These are phyloP conservation scores for Trachymyrmex septentrionalis DNA, from an alignment of 1,140 invertebrate genomes.

Conservation along the genomic window DNA sequence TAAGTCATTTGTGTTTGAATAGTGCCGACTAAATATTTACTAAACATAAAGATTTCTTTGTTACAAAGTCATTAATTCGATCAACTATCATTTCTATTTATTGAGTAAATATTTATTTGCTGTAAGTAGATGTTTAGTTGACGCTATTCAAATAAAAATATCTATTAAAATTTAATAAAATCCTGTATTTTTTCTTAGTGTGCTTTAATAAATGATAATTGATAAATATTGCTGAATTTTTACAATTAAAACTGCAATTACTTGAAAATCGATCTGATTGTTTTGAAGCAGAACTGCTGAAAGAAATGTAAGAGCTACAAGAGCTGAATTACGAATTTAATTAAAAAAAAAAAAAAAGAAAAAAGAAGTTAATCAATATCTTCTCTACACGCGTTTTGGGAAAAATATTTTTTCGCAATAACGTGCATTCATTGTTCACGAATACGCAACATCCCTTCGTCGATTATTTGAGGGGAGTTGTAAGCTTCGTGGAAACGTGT, in stretches of 20 bases:
- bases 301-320: not conserved
- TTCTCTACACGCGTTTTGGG: not conserved
- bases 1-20: too few species aligned
- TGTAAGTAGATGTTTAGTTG: too few species aligned
- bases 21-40: too few species aligned
- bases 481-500: conserved; percentile 56
- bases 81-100: too few species aligned
- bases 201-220: not conserved
- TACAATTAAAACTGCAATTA: not conserved
- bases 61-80: too few species aligned
- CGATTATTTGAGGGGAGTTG: conserved; percentile 36
- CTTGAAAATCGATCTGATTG: not conserved
- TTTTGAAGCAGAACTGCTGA: not conserved
- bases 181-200: too few species aligned
- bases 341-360: not conserved
- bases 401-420: conserved; percentile 2
- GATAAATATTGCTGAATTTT: not conserved
- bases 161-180: too few species aligned
- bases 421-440: not conserved
- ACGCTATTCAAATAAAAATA: too few species aligned
- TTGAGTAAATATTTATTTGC: too few species aligned
- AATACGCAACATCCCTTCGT: not conserved
- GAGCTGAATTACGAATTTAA: not conserved
- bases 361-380: not conserved
- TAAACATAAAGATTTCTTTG: too few species aligned